Conservation (phyloP, 2,888 invertebrate species). For the Dasysyrphus albostriatus region DNA sequence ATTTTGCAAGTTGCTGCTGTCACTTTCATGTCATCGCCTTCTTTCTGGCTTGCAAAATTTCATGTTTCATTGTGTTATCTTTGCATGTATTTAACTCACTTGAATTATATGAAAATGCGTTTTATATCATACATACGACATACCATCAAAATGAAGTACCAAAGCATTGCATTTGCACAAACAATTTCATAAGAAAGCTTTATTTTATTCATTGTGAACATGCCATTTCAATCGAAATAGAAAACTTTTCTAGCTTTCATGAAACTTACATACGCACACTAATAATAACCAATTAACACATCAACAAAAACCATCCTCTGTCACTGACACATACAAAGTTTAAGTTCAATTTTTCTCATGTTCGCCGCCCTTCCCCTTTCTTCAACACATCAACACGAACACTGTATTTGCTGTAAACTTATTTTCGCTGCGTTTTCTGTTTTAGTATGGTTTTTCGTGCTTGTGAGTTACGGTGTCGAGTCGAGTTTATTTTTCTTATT, state of each 20-base stretch:
- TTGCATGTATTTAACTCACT: not conserved
- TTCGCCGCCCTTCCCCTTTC: conserved; percentile 53
- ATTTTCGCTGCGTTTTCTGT: conserved; percentile 51
- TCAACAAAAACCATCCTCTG: not conserved
- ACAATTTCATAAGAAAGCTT: conserved; percentile 6
- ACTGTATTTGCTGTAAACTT: conserved; percentile 20
- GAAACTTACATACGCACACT: conserved; percentile 23
- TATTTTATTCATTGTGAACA: conserved; percentile 54
- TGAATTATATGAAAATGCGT: not conserved
- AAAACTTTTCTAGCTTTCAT: conserved; percentile 38
- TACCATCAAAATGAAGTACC: not conserved
- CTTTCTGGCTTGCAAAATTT: too few relatives aligned
- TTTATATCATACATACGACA: not conserved
- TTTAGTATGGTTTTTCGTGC: conserved; percentile 70
- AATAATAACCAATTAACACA: conserved; percentile 9
- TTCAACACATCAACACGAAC: not conserved
- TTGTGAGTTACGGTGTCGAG: conserved; percentile 64
- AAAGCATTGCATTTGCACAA: conserved; percentile 1
- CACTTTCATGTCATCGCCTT: not conserved
- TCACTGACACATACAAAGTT: not conserved
- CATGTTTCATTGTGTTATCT: not conserved
- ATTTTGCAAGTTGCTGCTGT: not conserved
- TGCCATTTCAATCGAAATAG: conserved; percentile 38
- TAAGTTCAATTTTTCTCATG: conserved; percentile 21
- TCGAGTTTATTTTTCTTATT: conserved; percentile 53